Conservation (phyloP, 2,888 invertebrate genomes). For the Glyphotaelius pellucidus region DNA sequence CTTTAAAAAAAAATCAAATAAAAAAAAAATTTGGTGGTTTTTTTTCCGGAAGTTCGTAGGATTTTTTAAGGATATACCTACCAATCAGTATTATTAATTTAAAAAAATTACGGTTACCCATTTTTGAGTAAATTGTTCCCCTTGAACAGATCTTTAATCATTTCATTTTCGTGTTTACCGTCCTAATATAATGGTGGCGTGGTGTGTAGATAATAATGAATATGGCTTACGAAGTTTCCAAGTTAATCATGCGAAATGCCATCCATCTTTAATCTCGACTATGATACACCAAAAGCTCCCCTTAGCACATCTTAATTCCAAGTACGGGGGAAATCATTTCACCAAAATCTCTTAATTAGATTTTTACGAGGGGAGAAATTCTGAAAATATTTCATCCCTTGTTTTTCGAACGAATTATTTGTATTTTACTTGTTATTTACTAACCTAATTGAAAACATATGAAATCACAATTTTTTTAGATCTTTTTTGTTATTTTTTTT, state of each 20-base stretch:
- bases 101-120: too few species aligned
- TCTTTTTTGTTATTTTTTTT: too few species aligned
- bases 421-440: neutral
- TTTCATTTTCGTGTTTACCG: too few species aligned
- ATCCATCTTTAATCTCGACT: neutral
- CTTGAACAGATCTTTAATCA: too few species aligned
- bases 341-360: constrained; percentile 62
- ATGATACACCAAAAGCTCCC: constrained; percentile 2
- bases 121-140: too few species aligned
- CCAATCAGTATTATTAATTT: too few species aligned
- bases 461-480: neutral
- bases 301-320: constrained; percentile 41
- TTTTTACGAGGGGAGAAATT: constrained; percentile 46
- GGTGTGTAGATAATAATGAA: neutral
- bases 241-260: neutral
- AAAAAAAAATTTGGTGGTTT: too few species aligned
- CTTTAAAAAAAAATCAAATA: too few species aligned
- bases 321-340: constrained; percentile 58
- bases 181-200: too few species aligned
- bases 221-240: neutral
- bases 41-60: too few species aligned
- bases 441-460: neutral
- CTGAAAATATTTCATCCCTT: neutral
- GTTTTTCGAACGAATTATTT: neutral
- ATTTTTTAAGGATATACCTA: too few species aligned